Percentiles rank a stretch among this genome's conserved stretches.
These are phyloP conservation scores for Lutjanus campechanus DNA, from an alignment of 2,797 vertebrate genomes.

Conservation along the genomic window DNA sequence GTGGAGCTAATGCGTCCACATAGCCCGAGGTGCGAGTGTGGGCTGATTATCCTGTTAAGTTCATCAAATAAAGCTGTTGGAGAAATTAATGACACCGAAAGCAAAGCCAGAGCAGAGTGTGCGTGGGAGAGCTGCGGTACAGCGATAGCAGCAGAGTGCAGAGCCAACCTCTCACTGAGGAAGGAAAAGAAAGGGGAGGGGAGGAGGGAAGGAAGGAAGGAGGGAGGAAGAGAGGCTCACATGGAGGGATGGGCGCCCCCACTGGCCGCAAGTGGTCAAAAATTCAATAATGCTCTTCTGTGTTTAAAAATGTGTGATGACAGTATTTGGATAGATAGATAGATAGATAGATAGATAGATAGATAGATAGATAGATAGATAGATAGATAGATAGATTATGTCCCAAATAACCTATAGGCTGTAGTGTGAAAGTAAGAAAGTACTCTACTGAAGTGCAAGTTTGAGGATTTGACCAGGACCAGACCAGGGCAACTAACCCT, in stretches of 20 bases:
- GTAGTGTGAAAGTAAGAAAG: no score
- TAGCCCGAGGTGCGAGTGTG: slow-evolving; percentile 73
- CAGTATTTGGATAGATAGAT: slow-evolving; percentile 1
- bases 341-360: neutral
- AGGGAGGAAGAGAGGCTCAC: slow-evolving; percentile 16
- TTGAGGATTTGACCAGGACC: no score
- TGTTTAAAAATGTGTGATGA: neutral
- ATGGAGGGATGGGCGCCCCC: slow-evolving; percentile 61
- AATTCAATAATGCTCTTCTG: neutral
- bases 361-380: slow-evolving; percentile 9
- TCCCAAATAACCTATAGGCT: neutral
- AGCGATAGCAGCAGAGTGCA: slow-evolving; percentile 33
- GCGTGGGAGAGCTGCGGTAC: slow-evolving; percentile 52
- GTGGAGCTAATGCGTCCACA: slow-evolving; percentile 55
- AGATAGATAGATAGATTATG: neutral
- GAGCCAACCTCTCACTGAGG: slow-evolving; percentile 70
- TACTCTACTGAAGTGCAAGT: no score
- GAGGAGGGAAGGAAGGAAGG: neutral
- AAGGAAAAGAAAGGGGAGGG: slow-evolving; percentile 48
- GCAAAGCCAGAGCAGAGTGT: neutral
- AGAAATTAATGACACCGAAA: slow-evolving; percentile 69
- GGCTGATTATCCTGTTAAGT: slow-evolving; percentile 78
- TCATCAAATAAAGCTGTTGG: slow-evolving; percentile 80
- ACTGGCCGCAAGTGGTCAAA: slow-evolving; percentile 39
- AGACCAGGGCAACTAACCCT: no score